Conservation (phyloP, 2,797 vertebrate species). For the Microcaecilia unicolor region DNA sequence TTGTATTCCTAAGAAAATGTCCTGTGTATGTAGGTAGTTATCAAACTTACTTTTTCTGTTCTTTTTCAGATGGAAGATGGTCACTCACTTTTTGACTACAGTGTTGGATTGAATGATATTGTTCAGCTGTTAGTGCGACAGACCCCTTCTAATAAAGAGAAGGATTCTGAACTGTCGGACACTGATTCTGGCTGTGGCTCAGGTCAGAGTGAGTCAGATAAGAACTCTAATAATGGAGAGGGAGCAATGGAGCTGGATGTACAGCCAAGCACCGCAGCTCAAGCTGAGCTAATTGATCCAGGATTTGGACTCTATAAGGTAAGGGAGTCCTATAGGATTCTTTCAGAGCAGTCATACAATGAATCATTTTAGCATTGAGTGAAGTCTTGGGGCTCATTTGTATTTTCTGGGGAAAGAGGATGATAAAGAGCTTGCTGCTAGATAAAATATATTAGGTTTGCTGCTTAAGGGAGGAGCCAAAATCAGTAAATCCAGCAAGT, state of each 20-base stretch:
- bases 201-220: constrained; percentile 86
- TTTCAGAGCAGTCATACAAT: no score
- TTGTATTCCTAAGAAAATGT: no score
- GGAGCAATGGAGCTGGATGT: constrained; percentile 57
- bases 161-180: constrained; percentile 84
- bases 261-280: constrained; percentile 44
- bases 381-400: no score
- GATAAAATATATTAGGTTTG: no score
- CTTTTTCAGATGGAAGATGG: constrained; percentile 85
- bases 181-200: constrained; percentile 89
- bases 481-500: no score
- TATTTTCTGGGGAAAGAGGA: background rate
- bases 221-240: constrained; percentile 82
- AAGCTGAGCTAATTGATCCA: constrained; percentile 49
- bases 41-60: background rate
- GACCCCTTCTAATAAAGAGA: constrained; percentile 62
- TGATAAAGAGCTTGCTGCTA: no score
- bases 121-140: constrained; percentile 89
- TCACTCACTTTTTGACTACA: constrained; percentile 94
- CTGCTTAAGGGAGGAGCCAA: no score
- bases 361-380: no score
- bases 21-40: no score
- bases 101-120: constrained; percentile 87
- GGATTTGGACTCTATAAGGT: constrained; percentile 85
- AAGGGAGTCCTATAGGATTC: background rate